Evolutionary conservation across 2,113 vertebrate genomes (phyloP), one percentile per base, ranked within the genome.

Genomic region (Entomyzon cyanotis): DNA sequence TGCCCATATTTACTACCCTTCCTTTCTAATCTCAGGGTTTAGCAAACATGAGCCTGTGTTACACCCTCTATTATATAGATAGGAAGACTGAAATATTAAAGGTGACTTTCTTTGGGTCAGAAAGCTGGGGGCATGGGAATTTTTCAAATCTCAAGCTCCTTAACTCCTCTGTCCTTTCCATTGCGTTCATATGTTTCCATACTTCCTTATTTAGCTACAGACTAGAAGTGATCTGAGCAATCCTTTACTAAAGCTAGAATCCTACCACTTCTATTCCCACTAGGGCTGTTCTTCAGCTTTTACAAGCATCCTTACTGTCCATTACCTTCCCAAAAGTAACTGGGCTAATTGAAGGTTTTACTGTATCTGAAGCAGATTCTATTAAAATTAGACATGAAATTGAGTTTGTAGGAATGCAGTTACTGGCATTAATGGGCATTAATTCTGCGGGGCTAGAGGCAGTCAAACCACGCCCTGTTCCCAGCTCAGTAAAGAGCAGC

Each of bases 81-180:
- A 84, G 44, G 68, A 84, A 89, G 15, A 44, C 15, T 47, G 37
- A 71, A 68, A 37, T 56, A 60, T 33, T 84, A 86, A 90, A 89
- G 55, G 59, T 77, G 79, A 92, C 85, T 78, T 95, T 82, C 31
- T 90, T 15, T 31, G 63, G 31, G 56, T 75, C 39, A 86, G 56
- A 81, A 67, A 77, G 35, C 79, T 90, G 42, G 35, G 76, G 10
- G 24, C 82, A 77, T 95, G 75, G 79, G 79, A 94, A 87, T 53
- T 42, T 84, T 90, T 93, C 11, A 1, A 49, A 87, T 49, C 35
- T 86, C 59, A 87, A 84, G 64, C 37, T 91, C 21, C 44, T 81
- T 55, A 46, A 39, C 11, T 77, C 22, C 49, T 64, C 46, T 70
- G 0, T 84, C 33, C 71, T 63, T 37, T 77, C 75, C 2, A 0